Conservation (phyloP, 2,113 vertebrate genomes). For the Phrynosoma blainvillii region DNA sequence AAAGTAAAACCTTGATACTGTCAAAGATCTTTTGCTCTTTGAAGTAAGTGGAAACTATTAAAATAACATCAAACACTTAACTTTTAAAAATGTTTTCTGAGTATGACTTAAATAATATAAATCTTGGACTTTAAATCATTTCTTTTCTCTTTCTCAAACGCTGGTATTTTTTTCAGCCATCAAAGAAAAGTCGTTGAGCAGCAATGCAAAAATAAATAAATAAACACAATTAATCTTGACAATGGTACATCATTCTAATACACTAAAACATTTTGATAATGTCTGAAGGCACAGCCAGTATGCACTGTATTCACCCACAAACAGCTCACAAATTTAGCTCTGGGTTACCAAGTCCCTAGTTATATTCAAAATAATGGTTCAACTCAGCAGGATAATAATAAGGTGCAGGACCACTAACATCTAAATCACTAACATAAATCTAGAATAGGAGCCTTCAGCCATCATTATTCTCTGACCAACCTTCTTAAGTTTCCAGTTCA, state of each 20-base stretch:
- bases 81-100: conserved; percentile 31
- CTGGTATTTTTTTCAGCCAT: not conserved
- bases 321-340: conserved; percentile 49
- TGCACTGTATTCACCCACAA: conserved; percentile 4
- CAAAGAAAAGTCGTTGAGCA: not conserved
- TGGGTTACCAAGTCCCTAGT: conserved; percentile 28
- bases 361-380: conserved; percentile 24
- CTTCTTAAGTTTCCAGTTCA: not conserved
- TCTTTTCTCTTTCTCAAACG: conserved; percentile 15
- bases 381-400: conserved; percentile 16
- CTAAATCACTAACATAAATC: conserved; percentile 21
- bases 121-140: conserved; percentile 26
- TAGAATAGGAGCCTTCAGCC: not conserved
- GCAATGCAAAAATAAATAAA: conserved; percentile 36
- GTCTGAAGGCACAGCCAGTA: conserved; percentile 15
- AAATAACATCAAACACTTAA: conserved; percentile 8
- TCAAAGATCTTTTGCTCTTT: not conserved
- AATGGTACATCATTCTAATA: conserved; percentile 21
- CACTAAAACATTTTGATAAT: conserved; percentile 35
- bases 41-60: conserved; percentile 40
- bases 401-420: not conserved
- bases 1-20: conserved; percentile 25
- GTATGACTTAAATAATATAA: conserved; percentile 59
- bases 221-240: conserved; percentile 36
- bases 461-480: not conserved